Base-by-base conservation (phyloP, 2,113 vertebrate genomes). In the Xiphorhynchus elegans region DNA sequence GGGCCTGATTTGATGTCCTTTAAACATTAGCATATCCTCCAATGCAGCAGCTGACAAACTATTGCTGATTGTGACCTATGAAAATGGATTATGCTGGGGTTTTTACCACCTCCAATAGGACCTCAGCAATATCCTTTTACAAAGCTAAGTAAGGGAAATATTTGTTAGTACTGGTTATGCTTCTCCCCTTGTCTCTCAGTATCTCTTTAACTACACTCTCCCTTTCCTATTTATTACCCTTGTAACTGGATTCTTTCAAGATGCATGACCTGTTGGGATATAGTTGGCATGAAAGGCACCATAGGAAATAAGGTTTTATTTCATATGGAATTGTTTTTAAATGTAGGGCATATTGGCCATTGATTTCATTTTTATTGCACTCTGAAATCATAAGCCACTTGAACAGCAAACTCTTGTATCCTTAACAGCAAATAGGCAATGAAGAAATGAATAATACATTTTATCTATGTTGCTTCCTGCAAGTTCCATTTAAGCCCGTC, bases 371-470 rank as follows among this genome's bases (percentile, higher is more conserved):
- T 97, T 93, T 95, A 91, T 95, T 97, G 68, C 10, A 2, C 47
- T 92, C 42, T 9, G 31, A 89, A 96, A 90, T 92, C 58, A 88
- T 73, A 93, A 93, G 49, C 49, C 60, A 76, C 59, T 95, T 87
- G 79, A 92, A 86, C 13, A 94, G 16, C 49, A 87, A 72, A 87
- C 46, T 91, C 35, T 72, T 75, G 67, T 47, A 89, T 78, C 60
- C 84, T 94, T 73, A 69, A 90, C 31, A 95, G 55, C 47, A 93
- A 96, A 94, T 85, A 93, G 93, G 89, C 56, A 89, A 82, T 17
- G 89, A 93, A 76, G 29, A 87, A 96, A 96, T 94, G 44, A 96
- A 91, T 93, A 96, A 96, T 96, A 50, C 28, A n/a, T 89, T 94
- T 96, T 95, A 92, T 95, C 94, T 95, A 78, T 86, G 60, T 81